These are phyloP conservation scores for Norana najaformis DNA, from an alignment of 2,888 invertebrate genomes.

Conservation along the genomic window DNA sequence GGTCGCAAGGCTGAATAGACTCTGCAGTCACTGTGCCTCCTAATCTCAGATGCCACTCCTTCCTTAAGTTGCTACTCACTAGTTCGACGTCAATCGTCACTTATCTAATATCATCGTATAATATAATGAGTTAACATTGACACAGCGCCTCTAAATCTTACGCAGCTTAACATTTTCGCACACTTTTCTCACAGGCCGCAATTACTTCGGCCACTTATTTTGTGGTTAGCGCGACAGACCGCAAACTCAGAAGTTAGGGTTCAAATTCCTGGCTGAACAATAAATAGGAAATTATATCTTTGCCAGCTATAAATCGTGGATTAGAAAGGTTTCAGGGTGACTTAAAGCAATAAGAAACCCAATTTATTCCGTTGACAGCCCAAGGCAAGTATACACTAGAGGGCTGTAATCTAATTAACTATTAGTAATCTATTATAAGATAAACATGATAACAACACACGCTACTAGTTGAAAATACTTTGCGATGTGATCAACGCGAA, in stretches of 20 bases:
- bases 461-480: too few relatives aligned
- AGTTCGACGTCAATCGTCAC: neutral
- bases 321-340: neutral
- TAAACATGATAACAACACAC: neutral
- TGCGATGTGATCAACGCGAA: neutral
- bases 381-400: neutral
- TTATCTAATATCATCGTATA: too few relatives aligned
- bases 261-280: too few relatives aligned
- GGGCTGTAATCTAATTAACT: neutral
- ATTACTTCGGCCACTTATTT: too few relatives aligned
- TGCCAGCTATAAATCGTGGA: neutral
- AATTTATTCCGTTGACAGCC: neutral
- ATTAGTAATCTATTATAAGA: neutral
- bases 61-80: too few relatives aligned
- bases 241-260: too few relatives aligned
- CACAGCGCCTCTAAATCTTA: too few relatives aligned
- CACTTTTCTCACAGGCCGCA: too few relatives aligned
- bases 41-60: neutral
- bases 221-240: too few relatives aligned
- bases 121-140: neutral
- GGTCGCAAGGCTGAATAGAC: neutral
- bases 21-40: neutral
- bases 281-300: too few relatives aligned
- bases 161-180: too few relatives aligned
- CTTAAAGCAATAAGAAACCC: neutral